phyloP scores from a whole-genome alignment of 2,888 invertebrate species.

The Macrosoma leucophasiata region DNA sequence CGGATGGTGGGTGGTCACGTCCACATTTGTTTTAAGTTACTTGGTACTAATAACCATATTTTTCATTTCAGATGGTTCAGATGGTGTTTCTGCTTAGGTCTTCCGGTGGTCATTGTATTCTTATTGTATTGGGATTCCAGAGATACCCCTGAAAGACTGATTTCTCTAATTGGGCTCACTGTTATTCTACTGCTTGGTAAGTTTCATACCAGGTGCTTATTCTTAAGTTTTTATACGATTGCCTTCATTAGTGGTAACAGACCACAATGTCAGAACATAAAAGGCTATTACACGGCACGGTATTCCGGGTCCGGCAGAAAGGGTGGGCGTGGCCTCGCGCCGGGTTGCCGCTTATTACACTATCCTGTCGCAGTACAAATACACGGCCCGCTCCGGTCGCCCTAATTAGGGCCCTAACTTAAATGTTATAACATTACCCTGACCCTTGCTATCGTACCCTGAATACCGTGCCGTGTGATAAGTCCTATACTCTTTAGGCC shows the following conservation, averaged over 20 bases:
- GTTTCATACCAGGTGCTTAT: conserved; percentile 12
- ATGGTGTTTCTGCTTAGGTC: conserved; percentile 44
- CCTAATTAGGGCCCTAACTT: too few species aligned
- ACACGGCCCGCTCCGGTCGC: too few species aligned
- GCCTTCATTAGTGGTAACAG: background rate
- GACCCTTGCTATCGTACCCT: too few species aligned
- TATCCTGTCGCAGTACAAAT: too few species aligned
- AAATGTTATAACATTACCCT: too few species aligned
- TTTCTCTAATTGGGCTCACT: conserved; percentile 80
- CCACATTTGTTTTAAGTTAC: background rate
- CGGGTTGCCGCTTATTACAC: too few species aligned
- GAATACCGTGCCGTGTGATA: too few species aligned
- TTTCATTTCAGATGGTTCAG: conserved; percentile 59
- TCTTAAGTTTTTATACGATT: background rate
- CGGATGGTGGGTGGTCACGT: background rate
- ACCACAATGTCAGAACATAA: too few species aligned
- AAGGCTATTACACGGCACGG: too few species aligned
- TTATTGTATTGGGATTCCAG: conserved; percentile 81
- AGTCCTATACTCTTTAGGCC: too few species aligned
- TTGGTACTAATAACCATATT: background rate
- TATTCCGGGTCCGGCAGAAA: too few species aligned
- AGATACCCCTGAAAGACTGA: conserved; percentile 74
- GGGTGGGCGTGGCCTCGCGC: too few species aligned
- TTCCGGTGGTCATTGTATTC: conserved; percentile 67
- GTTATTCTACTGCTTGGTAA: conserved; percentile 74